Percentiles rank a stretch among this genome's conserved stretches.
phyloP scores from a whole-genome alignment of 2,113 vertebrate species.

The Lasiurus borealis region DNA sequence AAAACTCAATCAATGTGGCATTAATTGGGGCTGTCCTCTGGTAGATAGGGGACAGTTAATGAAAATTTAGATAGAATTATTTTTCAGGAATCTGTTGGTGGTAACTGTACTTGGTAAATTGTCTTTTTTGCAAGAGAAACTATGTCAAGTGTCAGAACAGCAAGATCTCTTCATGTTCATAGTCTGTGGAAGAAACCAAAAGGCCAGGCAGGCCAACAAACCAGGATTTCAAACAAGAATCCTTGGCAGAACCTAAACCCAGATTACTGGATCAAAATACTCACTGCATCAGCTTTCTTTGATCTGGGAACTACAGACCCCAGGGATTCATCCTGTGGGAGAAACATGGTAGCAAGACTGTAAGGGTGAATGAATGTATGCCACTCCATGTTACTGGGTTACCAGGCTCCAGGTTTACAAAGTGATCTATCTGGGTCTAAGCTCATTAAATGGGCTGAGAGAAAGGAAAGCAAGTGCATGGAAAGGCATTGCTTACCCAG shows the following conservation, averaged over 20 bases:
- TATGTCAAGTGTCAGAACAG: background rate
- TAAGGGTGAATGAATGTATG: background rate
- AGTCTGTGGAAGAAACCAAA: background rate
- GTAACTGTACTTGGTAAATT: background rate
- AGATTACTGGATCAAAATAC: background rate
- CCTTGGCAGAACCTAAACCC: background rate
- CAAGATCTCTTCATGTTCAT: background rate
- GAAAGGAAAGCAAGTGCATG: background rate
- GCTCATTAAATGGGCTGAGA: background rate
- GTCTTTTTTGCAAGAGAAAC: background rate
- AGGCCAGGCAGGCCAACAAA: background rate
- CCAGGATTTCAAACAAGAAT: slow-evolving; percentile 23
- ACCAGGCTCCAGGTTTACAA: background rate
- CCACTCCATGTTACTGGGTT: background rate
- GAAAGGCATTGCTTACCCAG: background rate
- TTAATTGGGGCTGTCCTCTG: background rate
- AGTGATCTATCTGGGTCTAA: background rate
- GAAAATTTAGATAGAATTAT: background rate
- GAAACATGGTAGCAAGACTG: background rate
- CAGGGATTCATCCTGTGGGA: background rate
- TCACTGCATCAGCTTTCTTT: slow-evolving; percentile 36
- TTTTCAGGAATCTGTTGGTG: background rate
- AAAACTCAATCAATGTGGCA: background rate
- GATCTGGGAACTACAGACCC: background rate
- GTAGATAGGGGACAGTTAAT: background rate